Evolutionary conservation across 2,113 vertebrate species (phyloP).

Genomic region (Antigone vipio): DNA sequence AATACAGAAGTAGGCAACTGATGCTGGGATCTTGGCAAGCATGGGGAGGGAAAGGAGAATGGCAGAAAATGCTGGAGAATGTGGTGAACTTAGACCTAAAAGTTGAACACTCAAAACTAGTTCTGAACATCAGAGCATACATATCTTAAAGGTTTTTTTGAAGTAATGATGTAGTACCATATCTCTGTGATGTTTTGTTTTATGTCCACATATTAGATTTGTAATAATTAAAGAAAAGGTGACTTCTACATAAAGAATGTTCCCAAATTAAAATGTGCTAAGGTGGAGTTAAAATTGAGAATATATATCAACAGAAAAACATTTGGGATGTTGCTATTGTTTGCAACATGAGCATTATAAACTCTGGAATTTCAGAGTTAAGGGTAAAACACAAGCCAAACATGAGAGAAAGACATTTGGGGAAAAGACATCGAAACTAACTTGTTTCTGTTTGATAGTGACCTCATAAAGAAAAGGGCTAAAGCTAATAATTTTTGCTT

Average conservation of each 20-base stretch:
- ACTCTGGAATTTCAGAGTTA: neutral
- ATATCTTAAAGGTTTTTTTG: neutral
- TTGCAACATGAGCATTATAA: neutral
- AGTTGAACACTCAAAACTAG: neutral
- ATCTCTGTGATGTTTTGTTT: neutral
- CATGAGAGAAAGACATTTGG: neutral
- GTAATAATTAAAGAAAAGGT: neutral
- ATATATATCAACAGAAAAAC: neutral
- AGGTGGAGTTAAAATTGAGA: neutral
- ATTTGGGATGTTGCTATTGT: neutral
- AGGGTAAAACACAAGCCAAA: neutral
- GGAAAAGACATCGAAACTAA: neutral
- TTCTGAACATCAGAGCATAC: neutral
- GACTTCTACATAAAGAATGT: neutral
- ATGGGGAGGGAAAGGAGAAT: neutral
- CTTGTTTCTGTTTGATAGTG: neutral
- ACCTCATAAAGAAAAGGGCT: neutral
- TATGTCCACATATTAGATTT: fast-evolving
- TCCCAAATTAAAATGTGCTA: neutral
- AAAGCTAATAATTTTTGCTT: neutral
- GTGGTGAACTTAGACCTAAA: neutral
- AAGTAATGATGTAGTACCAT: neutral
- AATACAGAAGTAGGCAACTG: neutral
- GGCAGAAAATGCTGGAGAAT: neutral
- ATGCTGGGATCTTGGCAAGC: neutral